Evolutionary conservation across 1,140 invertebrate species (phyloP).

Genomic region (Araneus ventricosus): DNA sequence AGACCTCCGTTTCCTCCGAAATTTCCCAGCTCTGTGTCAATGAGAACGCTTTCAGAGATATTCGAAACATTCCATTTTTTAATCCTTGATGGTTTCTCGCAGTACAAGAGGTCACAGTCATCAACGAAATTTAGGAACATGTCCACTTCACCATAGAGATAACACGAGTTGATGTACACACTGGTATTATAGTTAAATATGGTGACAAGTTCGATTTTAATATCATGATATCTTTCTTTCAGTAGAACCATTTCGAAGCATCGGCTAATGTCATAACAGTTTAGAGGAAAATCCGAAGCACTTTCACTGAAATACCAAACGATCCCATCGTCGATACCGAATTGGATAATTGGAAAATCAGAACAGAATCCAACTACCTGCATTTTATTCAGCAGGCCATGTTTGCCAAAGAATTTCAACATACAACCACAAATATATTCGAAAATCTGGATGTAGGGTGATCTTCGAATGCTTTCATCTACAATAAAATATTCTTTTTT

Average conservation of each 20-base stretch:
- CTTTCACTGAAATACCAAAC: constrained; percentile 37
- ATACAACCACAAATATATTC: constrained; percentile 50
- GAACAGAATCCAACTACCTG: constrained; percentile 48
- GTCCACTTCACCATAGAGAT: neutral
- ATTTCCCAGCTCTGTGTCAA: constrained; percentile 50
- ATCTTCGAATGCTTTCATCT: neutral
- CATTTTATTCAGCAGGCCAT: neutral
- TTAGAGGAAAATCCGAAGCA: constrained; percentile 43
- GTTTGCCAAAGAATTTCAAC: constrained; percentile 25
- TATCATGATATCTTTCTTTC: constrained; percentile 23
- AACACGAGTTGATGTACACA: neutral
- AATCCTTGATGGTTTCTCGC: neutral
- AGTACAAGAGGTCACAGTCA: constrained; percentile 43
- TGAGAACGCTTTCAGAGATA: neutral
- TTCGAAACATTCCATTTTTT: constrained; percentile 27
- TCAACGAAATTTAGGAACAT: constrained; percentile 27
- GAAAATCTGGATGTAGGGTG: constrained; percentile 55
- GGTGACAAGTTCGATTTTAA: constrained; percentile 20
- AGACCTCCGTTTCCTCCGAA: constrained; percentile 27
- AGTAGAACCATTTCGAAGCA: constrained; percentile 57
- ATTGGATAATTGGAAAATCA: constrained; percentile 32
- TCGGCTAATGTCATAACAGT: constrained; percentile 30
- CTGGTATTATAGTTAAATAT: constrained; percentile 36
- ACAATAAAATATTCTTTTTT: constrained; percentile 24
- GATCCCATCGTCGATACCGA: constrained; percentile 13